phyloP scores from a whole-genome alignment of 2,888 invertebrate genomes.

The Dendrolimus pini region DNA sequence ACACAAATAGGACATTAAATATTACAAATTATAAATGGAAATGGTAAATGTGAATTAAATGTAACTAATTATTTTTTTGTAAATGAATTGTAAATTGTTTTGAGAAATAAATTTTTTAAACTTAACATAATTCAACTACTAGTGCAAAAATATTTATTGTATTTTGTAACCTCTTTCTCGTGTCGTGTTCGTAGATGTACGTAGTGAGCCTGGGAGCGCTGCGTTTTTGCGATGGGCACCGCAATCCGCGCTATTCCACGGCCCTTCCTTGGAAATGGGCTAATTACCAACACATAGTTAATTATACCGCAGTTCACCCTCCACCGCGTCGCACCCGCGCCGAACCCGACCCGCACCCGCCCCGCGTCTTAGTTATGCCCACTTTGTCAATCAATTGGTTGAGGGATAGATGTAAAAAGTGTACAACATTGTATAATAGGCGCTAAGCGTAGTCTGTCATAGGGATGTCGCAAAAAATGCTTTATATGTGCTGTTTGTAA shows the following conservation, averaged over 20 bases:
- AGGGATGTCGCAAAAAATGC: background rate
- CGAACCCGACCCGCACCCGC: slow-evolving; percentile 12
- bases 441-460: background rate
- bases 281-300: slow-evolving; percentile 31
- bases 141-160: no score
- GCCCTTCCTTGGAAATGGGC: slow-evolving; percentile 18
- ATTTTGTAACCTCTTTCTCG: slow-evolving; percentile 1
- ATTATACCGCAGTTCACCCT: slow-evolving; percentile 22
- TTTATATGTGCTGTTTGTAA: no score
- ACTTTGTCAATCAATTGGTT: background rate
- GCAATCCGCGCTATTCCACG: slow-evolving; percentile 10
- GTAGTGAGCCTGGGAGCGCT: slow-evolving; percentile 15
- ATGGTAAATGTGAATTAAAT: no score
- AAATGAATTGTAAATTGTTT: no score
- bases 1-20: no score
- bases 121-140: no score
- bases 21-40: no score
- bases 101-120: no score
- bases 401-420: background rate
- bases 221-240: slow-evolving; percentile 17
- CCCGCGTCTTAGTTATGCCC: slow-evolving; percentile 11
- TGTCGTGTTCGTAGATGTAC: background rate
- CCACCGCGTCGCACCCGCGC: slow-evolving; percentile 3
- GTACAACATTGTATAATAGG: background rate
- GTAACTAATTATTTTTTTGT: no score